Conservation (phyloP, 2,797 vertebrate species). For the Sebastes trivittatus region DNA sequence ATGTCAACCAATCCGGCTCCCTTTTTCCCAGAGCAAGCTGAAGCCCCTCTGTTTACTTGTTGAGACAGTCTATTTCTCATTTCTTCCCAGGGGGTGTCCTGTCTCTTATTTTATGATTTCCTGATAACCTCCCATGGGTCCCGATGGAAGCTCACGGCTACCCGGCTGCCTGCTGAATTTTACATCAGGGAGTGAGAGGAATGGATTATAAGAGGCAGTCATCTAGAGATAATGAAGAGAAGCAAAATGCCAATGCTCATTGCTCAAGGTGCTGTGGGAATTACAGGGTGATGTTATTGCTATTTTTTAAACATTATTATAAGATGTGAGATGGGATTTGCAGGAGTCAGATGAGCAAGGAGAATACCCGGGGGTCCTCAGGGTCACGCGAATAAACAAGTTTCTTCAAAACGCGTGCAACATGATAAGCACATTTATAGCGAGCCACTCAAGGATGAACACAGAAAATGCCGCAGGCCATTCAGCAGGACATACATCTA, state of each 20-base stretch:
- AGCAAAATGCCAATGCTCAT: constrained; percentile 75
- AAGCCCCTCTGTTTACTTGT: constrained; percentile 66
- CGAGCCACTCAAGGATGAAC: constrained; percentile 3
- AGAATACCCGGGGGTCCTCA: constrained; percentile 33
- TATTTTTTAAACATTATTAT: constrained; percentile 58
- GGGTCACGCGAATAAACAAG: constrained; percentile 51
- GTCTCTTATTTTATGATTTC: constrained; percentile 78
- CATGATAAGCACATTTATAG: constrained; percentile 17
- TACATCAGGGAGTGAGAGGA: constrained; percentile 70
- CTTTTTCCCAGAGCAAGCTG: constrained; percentile 41
- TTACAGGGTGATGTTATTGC: constrained; percentile 64
- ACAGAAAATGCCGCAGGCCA: constrained; percentile 1
- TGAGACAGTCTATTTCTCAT: constrained; percentile 63
- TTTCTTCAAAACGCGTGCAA: constrained; percentile 31
- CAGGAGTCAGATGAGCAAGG: constrained; percentile 7
- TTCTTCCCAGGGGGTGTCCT: constrained; percentile 65
- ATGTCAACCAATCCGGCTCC: constrained; percentile 43
- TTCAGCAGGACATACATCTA: not conserved
- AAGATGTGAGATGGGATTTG: constrained; percentile 39
- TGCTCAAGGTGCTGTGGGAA: constrained; percentile 69
- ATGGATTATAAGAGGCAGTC: constrained; percentile 79
- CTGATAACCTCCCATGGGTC: constrained; percentile 78
- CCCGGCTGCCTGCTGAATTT: constrained; percentile 70
- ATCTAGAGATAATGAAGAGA: constrained; percentile 83
- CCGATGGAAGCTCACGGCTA: constrained; percentile 63